Percentiles rank a stretch among this genome's conserved stretches.
Evolutionary conservation across 2,888 invertebrate species (phyloP).

Genomic region (Helicoverpa assulta): DNA sequence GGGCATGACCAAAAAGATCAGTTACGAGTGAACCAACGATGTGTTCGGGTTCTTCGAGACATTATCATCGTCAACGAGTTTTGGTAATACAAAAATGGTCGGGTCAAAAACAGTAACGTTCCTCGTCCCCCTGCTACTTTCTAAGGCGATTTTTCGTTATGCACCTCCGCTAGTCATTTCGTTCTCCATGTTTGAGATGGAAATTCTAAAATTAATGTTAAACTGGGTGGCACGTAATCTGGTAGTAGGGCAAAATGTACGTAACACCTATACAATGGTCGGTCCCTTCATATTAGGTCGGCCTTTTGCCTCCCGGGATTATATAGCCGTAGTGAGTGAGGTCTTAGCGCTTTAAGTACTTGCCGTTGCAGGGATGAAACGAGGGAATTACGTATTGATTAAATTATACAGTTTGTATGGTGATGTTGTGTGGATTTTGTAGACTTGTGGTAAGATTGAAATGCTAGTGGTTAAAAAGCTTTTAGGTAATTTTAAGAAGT

Average conservation of each 20-base stretch:
- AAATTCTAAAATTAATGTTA: constrained; percentile 82
- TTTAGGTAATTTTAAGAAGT: not conserved
- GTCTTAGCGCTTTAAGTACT: constrained; percentile 70
- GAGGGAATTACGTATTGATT: constrained; percentile 72
- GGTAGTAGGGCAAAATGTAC: constrained; percentile 78
- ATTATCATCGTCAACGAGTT: no score
- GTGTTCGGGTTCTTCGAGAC: no score
- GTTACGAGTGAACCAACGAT: no score
- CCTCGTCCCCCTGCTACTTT: no score
- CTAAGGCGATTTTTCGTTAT: no score
- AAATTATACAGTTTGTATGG: constrained; percentile 57
- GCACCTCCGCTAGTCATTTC: no score
- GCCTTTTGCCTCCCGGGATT: constrained; percentile 74
- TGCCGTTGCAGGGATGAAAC: constrained; percentile 65
- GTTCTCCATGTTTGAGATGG: constrained; percentile 54
- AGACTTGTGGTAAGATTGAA: not conserved
- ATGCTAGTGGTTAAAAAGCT: not conserved
- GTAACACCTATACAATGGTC: constrained; percentile 83
- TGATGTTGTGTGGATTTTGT: constrained; percentile 28
- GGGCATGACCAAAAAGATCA: no score
- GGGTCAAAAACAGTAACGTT: no score
- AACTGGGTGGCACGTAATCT: constrained; percentile 81
- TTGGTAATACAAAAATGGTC: no score
- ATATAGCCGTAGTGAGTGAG: constrained; percentile 75
- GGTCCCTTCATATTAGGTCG: constrained; percentile 85